These are phyloP conservation scores for Himalopsyche phryganea DNA, from an alignment of 1,140 invertebrate genomes.

Conservation along the genomic window DNA sequence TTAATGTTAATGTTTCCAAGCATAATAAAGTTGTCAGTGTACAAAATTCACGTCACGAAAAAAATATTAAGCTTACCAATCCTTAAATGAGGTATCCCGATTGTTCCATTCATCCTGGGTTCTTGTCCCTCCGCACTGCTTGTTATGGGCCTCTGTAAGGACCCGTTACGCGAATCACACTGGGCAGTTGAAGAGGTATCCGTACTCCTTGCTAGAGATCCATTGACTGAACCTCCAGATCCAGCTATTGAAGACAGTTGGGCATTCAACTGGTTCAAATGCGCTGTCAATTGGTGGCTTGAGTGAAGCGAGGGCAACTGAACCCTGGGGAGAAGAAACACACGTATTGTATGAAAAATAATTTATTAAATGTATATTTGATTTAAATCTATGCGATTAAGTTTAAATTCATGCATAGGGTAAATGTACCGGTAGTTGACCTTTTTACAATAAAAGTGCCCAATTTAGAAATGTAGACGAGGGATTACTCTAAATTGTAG, in stretches of 20 bases:
- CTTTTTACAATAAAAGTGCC: no score
- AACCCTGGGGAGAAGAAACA: conserved; percentile 17
- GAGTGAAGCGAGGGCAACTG: conserved; percentile 28
- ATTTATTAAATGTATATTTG: no score
- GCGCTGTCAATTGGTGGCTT: conserved; percentile 29
- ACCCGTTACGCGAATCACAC: conserved; percentile 23
- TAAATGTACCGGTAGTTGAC: no score
- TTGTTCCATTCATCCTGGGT: conserved; percentile 15
- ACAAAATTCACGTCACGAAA: no score
- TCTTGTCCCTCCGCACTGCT: conserved; percentile 4
- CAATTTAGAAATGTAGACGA: no score
- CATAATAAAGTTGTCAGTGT: no score
- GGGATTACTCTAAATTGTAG: no score
- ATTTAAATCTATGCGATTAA: no score
- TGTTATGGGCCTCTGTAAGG: conserved; percentile 18
- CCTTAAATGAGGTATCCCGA: conserved; percentile 26
- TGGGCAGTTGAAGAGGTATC: conserved; percentile 28
- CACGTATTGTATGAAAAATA: no score
- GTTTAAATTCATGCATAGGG: no score
- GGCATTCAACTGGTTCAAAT: conserved; percentile 30
- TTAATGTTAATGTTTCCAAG: no score
- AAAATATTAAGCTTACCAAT: conserved; percentile 18
- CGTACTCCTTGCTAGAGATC: conserved; percentile 24
- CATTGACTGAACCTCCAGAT: conserved; percentile 25
- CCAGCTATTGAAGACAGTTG: conserved; percentile 30